Evolutionary conservation across 2,888 invertebrate species (phyloP), one percentile per base, ranked within the genome.

Genomic region (Tinea trinotella): DNA sequence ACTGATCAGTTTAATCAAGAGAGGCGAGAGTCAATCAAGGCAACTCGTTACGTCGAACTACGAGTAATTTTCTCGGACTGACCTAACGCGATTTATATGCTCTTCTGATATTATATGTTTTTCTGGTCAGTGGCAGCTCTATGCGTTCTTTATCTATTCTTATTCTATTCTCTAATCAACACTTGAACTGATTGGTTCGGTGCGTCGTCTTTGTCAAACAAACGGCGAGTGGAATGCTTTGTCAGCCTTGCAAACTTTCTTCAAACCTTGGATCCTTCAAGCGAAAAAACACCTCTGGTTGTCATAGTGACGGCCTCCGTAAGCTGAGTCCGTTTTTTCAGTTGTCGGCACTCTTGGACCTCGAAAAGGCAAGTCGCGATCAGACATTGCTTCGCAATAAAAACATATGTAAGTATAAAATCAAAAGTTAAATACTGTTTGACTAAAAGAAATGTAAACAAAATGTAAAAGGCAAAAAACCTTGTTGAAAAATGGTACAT

Each of bases 1-100:
- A 81, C 72, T 74, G 78, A 79, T 81, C 79, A 78, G 75, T 76
- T 77, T 77, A 82, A 83, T 84, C 82, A 82, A 71, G 72, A 62
- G 66, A 65, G 66, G 61, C 60, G 67, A 64, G 72, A 75, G 77
- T 80, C 82, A 82, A 78, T 84, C 82, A 78, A 72, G 62, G 61
- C 60, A 62, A 65, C 72, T 83, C 81, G 81, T 84, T 82, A 81
- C 69, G 66, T 46, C 68, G 68, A 83, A 83, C 77, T 81, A 78
- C 70, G 62, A 61, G 78, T 71, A 74, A 82, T 83, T 78, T 81
- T 71, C 74, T 71, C 72, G 68, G 66, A 76, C 82, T 82, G 82
- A 81, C 80, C 77, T 73, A 74, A 70, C 61, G 40, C 40, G 13
- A 40, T 40, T 40, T 40, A 40, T 40, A 30, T 30, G 30, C 30